Base-by-base conservation (phyloP, 2,113 vertebrate species). In the Apteryx mantelli region DNA sequence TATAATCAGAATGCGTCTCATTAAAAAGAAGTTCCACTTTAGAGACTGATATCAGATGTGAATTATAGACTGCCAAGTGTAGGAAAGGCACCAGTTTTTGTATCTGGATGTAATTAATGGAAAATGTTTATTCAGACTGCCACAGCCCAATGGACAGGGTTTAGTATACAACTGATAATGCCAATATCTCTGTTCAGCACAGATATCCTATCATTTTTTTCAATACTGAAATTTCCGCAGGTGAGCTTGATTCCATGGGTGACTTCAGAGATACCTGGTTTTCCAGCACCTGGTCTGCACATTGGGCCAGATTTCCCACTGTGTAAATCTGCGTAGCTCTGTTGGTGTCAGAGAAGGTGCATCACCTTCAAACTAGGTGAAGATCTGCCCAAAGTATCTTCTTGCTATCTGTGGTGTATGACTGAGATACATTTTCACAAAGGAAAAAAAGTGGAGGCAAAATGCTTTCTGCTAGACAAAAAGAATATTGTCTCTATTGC, bases 321-420 rank as follows among this genome's bases (percentile, higher is more conserved):
- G 55, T 34, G 34, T 83, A 76, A 55, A 84, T 84, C 38, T 53
- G 3, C 3, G 9, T 52, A 38, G 55, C 36, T 71, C 46, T 34
- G 38, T 14, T 44, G 69, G 74, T 2, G 2, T 18, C 80, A 86
- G 34, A 73, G 20, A 68, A 73, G 36, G 24, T 74, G 36, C 42
- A 68, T 52, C 65, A 34, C 8, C 55, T 40, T 64, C 38, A 42
- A 80, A 48, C 21, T 5, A 25, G 32, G 18, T 50, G 79, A 69
- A 30, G 18, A 84, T 75, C 52, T 61, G 9, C 44, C 40, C 36
- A 21, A 38, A 40, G 36, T 20, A 18, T 32, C 40, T 34, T 68
- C 36, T 73, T 61, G 17, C 22, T 36, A n/a, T 53, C 4, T 0
- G 0, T 46, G 15, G 7, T 50, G 4, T 46, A 36, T 34, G 16